These are phyloP conservation scores for Barnardius zonarius DNA, from an alignment of 2,113 vertebrate species.

Conservation along the genomic window DNA sequence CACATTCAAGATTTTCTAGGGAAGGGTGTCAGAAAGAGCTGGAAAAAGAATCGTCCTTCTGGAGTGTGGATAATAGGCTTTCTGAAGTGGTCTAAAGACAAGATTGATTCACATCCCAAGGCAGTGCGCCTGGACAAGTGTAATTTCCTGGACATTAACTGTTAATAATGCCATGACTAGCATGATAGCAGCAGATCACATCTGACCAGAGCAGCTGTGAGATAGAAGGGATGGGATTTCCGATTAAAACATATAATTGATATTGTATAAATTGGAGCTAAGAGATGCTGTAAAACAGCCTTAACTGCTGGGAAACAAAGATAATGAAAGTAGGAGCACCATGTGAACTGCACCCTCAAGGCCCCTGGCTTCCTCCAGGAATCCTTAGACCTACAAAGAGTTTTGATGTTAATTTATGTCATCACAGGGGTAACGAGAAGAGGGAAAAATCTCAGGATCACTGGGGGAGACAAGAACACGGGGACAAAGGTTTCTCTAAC, in stretches of 20 bases:
- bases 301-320: background rate
- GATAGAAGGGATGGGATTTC: background rate
- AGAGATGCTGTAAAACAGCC: background rate
- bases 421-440: background rate
- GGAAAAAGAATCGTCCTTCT: background rate
- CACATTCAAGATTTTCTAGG: background rate
- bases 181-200: background rate
- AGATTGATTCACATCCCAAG: background rate
- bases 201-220: background rate
- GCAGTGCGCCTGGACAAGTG: background rate
- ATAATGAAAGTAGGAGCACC: background rate
- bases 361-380: background rate
- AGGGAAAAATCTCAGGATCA: background rate
- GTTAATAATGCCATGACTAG: background rate
- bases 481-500: background rate
- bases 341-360: background rate
- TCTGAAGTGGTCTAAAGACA: background rate
- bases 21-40: background rate
- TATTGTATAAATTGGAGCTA: background rate
- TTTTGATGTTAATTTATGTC: background rate
- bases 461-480: background rate
- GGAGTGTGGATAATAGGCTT: background rate
- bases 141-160: background rate
- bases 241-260: background rate
- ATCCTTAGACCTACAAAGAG: background rate